phyloP scores from a whole-genome alignment of 2,797 vertebrate species.

The Dicrostonyx torquatus region DNA sequence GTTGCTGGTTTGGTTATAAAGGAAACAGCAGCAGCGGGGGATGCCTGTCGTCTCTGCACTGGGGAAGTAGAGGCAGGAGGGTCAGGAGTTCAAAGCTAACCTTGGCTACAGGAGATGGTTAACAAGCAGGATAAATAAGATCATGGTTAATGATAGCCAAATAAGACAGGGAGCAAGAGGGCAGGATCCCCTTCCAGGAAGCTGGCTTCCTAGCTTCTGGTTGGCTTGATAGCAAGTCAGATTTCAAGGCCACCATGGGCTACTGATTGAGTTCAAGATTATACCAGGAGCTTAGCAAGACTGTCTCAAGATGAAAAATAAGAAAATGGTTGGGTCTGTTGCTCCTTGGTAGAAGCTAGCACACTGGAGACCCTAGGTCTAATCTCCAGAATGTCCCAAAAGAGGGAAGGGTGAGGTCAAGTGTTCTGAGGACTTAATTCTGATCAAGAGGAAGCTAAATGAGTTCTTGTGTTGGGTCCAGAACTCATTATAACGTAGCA shows the following conservation, averaged over 20 bases:
- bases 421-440: not conserved
- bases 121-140: not conserved
- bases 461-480: not conserved
- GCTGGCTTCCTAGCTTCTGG: not conserved
- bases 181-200: not conserved
- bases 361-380: not conserved
- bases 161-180: not conserved
- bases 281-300: not conserved
- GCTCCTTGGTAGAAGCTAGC: not conserved
- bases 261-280: not conserved
- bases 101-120: not conserved
- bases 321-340: not conserved
- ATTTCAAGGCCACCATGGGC: not conserved
- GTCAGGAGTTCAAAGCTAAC: not conserved
- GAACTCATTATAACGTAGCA: not conserved
- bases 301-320: not conserved
- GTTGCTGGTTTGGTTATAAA: not conserved
- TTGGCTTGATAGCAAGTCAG: too few relatives aligned
- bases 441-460: not conserved
- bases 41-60: not conserved
- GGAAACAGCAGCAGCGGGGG: not conserved
- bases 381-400: not conserved
- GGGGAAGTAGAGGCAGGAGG: not conserved
- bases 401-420: not conserved
- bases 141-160: not conserved